These are phyloP conservation scores for Brachyhypopomus occidentalis DNA, from an alignment of 2,113 vertebrate species.

Conservation along the genomic window DNA sequence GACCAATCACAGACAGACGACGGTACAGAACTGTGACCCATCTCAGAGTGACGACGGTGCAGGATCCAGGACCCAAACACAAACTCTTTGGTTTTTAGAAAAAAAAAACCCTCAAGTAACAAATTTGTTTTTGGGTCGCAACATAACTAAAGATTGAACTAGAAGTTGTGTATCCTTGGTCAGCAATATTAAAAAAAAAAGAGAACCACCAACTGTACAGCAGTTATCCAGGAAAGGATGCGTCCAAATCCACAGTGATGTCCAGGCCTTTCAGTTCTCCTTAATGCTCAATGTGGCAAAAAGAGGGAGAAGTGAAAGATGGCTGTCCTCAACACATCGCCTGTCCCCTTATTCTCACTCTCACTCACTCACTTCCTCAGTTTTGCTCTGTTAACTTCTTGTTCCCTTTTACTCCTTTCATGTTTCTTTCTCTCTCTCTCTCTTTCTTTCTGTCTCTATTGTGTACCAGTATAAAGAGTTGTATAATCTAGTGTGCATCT, in stretches of 20 bases:
- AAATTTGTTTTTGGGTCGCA: conserved; percentile 15
- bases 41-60: not conserved
- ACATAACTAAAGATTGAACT: not conserved
- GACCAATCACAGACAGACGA: too few relatives aligned
- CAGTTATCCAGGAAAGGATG: conserved; percentile 26
- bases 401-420: too few relatives aligned
- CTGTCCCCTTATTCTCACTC: not conserved
- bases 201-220: conserved; percentile 16
- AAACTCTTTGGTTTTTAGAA: conserved; percentile 11
- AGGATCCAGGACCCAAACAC: conserved; percentile 11
- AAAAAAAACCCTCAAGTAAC: conserved; percentile 9
- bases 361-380: not conserved
- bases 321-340: not conserved
- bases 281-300: not conserved
- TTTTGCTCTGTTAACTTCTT: not conserved
- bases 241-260: conserved; percentile 50
- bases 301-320: conserved; percentile 11
- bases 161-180: conserved; percentile 40
- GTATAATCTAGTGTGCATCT: conserved; percentile 10
- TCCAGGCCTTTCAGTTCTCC: conserved; percentile 24
- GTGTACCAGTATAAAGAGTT: not conserved
- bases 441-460: not conserved
- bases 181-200: conserved; percentile 20
- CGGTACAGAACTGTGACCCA: not conserved
- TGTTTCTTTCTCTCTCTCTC: not conserved